Percentiles rank a stretch among this genome's conserved stretches.
Conservation (phyloP, 2,888 invertebrate species). For the Parnassius apollo region DNA sequence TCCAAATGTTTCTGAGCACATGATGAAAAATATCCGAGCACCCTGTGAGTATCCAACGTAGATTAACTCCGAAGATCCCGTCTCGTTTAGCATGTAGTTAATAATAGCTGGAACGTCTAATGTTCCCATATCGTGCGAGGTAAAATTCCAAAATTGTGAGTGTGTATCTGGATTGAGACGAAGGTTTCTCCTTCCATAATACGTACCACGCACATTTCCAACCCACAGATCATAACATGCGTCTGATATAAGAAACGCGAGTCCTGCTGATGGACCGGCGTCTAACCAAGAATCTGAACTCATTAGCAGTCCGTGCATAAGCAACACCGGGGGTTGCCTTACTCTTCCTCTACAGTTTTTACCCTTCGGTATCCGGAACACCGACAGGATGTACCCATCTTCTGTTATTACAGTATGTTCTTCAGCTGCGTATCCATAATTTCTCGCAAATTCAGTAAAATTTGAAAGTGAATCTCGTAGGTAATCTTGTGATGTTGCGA, state of each 20-base stretch:
- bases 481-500: background rate
- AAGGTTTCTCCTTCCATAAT: conserved; percentile 79
- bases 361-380: conserved; percentile 29
- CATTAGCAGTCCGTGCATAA: no score
- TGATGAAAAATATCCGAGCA: conserved; percentile 2
- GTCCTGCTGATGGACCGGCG: no score
- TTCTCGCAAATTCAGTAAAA: background rate
- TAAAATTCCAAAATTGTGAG: conserved; percentile 81
- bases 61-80: conserved; percentile 33
- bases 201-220: conserved; percentile 43
- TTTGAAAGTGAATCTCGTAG: no score
- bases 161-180: conserved; percentile 53
- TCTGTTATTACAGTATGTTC: background rate
- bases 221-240: no score
- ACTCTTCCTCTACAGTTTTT: conserved; percentile 31
- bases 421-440: background rate
- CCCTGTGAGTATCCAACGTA: conserved; percentile 46
- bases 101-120: conserved; percentile 42
- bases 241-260: no score
- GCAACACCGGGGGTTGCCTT: no score
- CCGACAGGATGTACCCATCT: background rate
- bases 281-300: no score
- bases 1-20: conserved; percentile 40
- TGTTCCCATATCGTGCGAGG: conserved; percentile 40
- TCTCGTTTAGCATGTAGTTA: conserved; percentile 40